These are phyloP conservation scores for Rhinichthys klamathensis DNA, from an alignment of 2,113 vertebrate genomes.

Conservation along the genomic window DNA sequence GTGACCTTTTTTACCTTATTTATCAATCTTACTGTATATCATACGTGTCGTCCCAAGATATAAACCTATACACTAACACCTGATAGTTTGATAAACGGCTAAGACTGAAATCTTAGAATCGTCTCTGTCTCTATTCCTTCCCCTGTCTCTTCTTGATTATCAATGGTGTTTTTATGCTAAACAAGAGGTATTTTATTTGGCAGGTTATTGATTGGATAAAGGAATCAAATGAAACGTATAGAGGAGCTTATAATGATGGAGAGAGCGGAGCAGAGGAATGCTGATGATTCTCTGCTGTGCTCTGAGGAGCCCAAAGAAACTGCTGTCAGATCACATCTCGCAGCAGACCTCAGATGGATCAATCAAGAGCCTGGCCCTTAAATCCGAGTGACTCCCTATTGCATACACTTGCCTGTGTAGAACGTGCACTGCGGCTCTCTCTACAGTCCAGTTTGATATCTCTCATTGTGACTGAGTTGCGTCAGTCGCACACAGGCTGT, in stretches of 20 bases:
- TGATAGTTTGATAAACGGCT: background rate
- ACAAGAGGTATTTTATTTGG: background rate
- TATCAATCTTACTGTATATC: background rate
- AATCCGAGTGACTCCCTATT: constrained; percentile 26
- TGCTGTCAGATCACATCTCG: constrained; percentile 26
- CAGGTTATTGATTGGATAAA: constrained; percentile 32
- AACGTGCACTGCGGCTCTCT: background rate
- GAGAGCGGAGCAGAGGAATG: background rate
- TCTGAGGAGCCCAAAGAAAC: constrained; percentile 26
- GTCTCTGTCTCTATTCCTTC: background rate
- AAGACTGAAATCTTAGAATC: background rate
- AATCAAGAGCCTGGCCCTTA: constrained; percentile 18
- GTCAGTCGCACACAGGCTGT: background rate
- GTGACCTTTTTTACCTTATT: background rate
- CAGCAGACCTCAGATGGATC: constrained; percentile 25
- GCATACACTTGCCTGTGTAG: constrained; percentile 29
- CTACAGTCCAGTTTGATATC: constrained; percentile 28
- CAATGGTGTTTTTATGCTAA: constrained; percentile 18
- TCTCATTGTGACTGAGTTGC: constrained; percentile 21
- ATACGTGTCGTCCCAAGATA: background rate
- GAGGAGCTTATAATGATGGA: constrained; percentile 37
- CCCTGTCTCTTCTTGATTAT: background rate
- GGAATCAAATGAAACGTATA: constrained; percentile 27
- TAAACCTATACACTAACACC: background rate
- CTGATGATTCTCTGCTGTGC: constrained; percentile 17